phyloP scores from a whole-genome alignment of 2,797 vertebrate species.

The Clamator glandarius region DNA sequence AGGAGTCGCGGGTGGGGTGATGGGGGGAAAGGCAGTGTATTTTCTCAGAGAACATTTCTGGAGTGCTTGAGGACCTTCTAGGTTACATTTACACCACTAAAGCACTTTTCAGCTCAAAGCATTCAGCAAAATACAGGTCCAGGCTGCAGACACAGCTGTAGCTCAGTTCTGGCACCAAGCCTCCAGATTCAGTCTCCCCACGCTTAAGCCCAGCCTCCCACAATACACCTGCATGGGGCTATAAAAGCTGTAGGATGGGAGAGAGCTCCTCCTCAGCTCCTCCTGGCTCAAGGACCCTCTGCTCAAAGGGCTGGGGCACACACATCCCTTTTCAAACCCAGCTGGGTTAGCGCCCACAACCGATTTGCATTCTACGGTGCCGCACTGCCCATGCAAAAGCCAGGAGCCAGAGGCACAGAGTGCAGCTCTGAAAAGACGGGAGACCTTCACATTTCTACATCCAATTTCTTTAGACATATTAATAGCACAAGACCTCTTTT shows the following conservation, averaged over 20 bases:
- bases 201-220: neutral
- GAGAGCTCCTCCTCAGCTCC: neutral
- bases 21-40: neutral
- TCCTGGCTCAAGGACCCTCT: neutral
- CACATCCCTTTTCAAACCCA: neutral
- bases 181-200: neutral
- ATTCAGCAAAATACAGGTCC: neutral
- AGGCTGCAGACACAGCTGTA: slow-evolving; percentile 12
- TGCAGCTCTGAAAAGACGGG: neutral
- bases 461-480: slow-evolving; percentile 42
- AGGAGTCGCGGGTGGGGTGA: neutral
- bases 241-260: neutral
- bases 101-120: slow-evolving; percentile 14
- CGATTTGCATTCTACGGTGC: neutral
- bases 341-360: neutral
- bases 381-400: rapidly evolving
- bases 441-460: slow-evolving; percentile 25
- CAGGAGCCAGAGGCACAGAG: neutral
- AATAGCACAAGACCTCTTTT: slow-evolving; percentile 15
- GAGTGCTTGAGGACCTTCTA: slow-evolving; percentile 12
- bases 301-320: neutral
- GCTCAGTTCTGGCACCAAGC: neutral
- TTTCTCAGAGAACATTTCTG: slow-evolving; percentile 13
- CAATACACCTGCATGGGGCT: neutral
- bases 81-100: neutral